Percentiles rank a stretch among this genome's conserved stretches.
Evolutionary conservation across 2,113 vertebrate species (phyloP).

Genomic region (Noctilio leporinus): DNA sequence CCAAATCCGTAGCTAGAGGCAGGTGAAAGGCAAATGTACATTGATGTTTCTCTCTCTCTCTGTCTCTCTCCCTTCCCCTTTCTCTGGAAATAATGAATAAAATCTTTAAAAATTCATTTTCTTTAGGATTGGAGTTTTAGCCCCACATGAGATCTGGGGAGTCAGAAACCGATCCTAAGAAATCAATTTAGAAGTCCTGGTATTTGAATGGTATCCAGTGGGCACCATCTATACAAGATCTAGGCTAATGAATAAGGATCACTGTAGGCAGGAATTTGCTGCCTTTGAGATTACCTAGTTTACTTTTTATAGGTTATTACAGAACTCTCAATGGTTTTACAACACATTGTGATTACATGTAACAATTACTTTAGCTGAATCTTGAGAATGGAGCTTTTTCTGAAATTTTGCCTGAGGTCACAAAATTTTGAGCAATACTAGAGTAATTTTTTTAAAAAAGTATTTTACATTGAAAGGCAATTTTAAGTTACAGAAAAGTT

Average conservation of each 20-base stretch:
- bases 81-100: too few relatives aligned
- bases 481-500: not conserved
- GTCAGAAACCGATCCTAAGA: not conserved
- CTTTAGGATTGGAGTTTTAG: not conserved
- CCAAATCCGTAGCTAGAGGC: too few relatives aligned
- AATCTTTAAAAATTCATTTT: not conserved
- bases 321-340: not conserved
- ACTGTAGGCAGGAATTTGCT: not conserved
- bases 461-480: not conserved
- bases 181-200: not conserved
- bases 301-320: not conserved
- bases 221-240: not conserved
- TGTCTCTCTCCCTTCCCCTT: too few relatives aligned
- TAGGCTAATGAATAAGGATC: not conserved
- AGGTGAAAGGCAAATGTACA: too few relatives aligned
- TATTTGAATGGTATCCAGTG: not conserved
- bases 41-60: too few relatives aligned
- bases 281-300: not conserved
- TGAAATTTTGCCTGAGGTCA: not conserved
- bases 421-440: not conserved
- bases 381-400: not conserved
- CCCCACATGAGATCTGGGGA: not conserved
- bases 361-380: not conserved
- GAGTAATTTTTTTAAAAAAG: not conserved
- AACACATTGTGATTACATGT: not conserved